Conservation (phyloP, 2,113 vertebrate genomes). For the Ceyx margarethae region DNA sequence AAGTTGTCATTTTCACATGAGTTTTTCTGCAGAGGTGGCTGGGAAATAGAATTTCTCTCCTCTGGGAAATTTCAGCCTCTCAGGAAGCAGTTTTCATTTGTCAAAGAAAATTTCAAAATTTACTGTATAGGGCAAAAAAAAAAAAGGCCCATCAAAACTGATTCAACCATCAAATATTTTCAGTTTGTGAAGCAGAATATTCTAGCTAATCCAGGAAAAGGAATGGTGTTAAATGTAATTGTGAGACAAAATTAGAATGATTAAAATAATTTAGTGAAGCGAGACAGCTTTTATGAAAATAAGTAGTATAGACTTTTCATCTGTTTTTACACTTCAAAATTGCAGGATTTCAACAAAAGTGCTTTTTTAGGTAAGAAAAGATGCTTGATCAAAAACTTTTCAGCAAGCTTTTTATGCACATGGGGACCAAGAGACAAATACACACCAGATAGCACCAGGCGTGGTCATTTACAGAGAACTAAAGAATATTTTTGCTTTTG, state of each 20-base stretch:
- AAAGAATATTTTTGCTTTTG: not conserved
- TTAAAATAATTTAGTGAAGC: not conserved
- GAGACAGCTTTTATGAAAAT: not conserved
- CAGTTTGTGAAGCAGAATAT: not conserved
- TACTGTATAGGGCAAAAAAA: not conserved
- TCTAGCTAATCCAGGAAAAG: not conserved
- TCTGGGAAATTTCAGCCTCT: slow-evolving; percentile 38
- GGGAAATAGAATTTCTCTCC: slow-evolving; percentile 24
- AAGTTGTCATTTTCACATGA: slow-evolving; percentile 19
- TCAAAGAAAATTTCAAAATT: slow-evolving; percentile 25
- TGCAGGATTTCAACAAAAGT: not conserved
- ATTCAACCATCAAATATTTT: not conserved
- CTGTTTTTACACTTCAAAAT: not conserved
- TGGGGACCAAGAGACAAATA: not conserved
- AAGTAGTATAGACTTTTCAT: not conserved
- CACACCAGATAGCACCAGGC: fast-evolving
- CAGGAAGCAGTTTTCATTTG: slow-evolving; percentile 18
- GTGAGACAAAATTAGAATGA: not conserved
- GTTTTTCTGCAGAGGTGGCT: slow-evolving; percentile 14
- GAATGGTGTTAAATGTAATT: not conserved
- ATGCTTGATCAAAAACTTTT: not conserved
- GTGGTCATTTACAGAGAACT: not conserved
- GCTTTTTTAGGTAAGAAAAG: not conserved
- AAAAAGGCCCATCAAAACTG: not conserved
- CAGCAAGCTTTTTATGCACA: not conserved